phyloP scores from a whole-genome alignment of 2,113 vertebrate genomes.

The Macheiramphus alcinus region DNA sequence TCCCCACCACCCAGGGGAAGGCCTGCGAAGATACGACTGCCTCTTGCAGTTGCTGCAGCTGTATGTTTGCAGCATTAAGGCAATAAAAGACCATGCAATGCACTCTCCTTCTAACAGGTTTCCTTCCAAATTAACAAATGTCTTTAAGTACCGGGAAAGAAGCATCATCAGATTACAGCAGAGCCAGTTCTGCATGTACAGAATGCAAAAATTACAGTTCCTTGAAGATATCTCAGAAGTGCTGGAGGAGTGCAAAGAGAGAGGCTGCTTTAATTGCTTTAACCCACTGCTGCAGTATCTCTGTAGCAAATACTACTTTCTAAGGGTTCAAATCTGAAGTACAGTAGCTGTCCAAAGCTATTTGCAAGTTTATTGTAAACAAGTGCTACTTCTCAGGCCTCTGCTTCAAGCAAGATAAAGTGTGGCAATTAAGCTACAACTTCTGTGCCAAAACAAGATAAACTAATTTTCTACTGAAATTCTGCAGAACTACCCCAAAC shows the following conservation, averaged over 20 bases:
- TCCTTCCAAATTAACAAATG: neutral
- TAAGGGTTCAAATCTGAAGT: neutral
- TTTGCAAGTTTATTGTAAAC: neutral
- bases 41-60: neutral
- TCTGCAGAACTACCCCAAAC: neutral
- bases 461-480: neutral
- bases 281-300: neutral
- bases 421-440: rapidly evolving
- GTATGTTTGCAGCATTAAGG: neutral
- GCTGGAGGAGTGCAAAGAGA: neutral
- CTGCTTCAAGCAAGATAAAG: neutral
- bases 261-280: neutral
- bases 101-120: neutral
- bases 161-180: neutral
- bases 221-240: neutral
- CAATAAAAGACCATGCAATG: neutral
- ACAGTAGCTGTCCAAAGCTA: neutral
- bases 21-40: no score
- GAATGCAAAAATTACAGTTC: neutral
- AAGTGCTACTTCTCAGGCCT: neutral
- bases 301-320: rapidly evolving
- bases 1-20: neutral
- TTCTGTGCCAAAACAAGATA: neutral
- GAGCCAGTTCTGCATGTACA: neutral
- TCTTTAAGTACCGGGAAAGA: neutral